A percentile compares a stretch with the other conserved stretches of the same genome.
Evolutionary conservation across 2,113 vertebrate species (phyloP).

Genomic region (Brienomyrus brachyistius): DNA sequence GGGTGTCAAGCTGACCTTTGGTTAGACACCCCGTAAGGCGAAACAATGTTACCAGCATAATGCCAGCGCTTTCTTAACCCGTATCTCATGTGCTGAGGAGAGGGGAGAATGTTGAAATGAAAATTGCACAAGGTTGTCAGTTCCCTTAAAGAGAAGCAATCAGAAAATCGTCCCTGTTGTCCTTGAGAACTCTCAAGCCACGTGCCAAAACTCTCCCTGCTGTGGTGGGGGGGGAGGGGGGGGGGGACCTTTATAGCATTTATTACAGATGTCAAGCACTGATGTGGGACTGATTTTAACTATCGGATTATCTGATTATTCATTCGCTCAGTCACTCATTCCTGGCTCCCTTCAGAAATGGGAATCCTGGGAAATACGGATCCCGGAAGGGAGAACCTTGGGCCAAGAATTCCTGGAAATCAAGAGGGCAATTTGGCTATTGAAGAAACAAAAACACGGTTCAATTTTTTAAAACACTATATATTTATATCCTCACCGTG

Average conservation of each 20-base stretch:
- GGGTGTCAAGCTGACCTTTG: background rate
- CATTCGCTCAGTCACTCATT: background rate
- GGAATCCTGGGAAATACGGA: slow-evolving; percentile 2
- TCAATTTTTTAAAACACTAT: slow-evolving; percentile 17
- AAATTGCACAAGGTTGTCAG: slow-evolving; percentile 23
- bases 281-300: background rate
- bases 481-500: background rate
- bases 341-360: slow-evolving; percentile 7
- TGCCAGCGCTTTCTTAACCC: background rate
- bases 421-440: slow-evolving; percentile 26
- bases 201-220: background rate
- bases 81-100: background rate
- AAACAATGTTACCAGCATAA: background rate
- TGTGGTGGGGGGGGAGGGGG: background rate
- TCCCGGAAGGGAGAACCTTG: background rate
- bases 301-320: slow-evolving; percentile 3
- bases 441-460: slow-evolving; percentile 25
- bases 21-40: background rate
- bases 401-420: slow-evolving; percentile 24
- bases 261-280: slow-evolving; percentile 18
- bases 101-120: slow-evolving; percentile 7
- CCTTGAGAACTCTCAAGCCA: background rate
- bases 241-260: background rate
- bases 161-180: slow-evolving; percentile 12
- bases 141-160: slow-evolving; percentile 14